phyloP scores from a whole-genome alignment of 1,140 invertebrate genomes.

The Drosophila elegans region DNA sequence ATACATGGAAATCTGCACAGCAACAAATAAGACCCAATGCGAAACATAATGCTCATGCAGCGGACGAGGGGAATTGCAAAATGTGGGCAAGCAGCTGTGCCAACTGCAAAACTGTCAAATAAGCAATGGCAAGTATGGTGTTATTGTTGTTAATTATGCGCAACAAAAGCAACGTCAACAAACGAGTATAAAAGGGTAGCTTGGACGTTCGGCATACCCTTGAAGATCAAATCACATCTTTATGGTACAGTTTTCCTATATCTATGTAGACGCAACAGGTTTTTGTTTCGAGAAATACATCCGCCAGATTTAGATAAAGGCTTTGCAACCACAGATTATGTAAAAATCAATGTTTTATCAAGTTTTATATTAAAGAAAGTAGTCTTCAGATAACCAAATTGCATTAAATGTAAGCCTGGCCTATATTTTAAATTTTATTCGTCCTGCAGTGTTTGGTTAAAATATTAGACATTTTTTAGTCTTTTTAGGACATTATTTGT shows the following conservation, averaged over 20 bases:
- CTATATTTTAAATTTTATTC: too few relatives aligned
- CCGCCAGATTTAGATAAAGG: neutral
- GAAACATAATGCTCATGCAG: slow-evolving; percentile 18
- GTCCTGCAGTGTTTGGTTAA: too few relatives aligned
- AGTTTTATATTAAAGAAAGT: too few relatives aligned
- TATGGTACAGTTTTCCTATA: too few relatives aligned
- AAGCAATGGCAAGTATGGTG: slow-evolving; percentile 49
- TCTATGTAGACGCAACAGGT: neutral
- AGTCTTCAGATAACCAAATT: too few relatives aligned
- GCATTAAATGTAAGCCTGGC: too few relatives aligned
- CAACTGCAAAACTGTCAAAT: slow-evolving; percentile 63
- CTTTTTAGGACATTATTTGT: too few relatives aligned
- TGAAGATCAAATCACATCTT: neutral
- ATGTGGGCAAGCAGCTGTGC: slow-evolving; percentile 51
- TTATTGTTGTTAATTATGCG: slow-evolving; percentile 72
- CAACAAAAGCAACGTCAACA: slow-evolving; percentile 46
- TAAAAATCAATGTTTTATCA: too few relatives aligned
- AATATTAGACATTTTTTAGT: too few relatives aligned
- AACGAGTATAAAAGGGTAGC: slow-evolving; percentile 6
- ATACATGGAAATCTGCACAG: slow-evolving; percentile 51
- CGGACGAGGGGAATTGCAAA: slow-evolving; percentile 28
- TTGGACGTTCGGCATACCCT: slow-evolving; percentile 13
- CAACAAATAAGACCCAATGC: slow-evolving; percentile 26
- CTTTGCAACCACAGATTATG: too few relatives aligned
- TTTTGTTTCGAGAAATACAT: neutral